Evolutionary conservation across 2,888 invertebrate species (phyloP).

Genomic region (Campaea margaritaria): DNA sequence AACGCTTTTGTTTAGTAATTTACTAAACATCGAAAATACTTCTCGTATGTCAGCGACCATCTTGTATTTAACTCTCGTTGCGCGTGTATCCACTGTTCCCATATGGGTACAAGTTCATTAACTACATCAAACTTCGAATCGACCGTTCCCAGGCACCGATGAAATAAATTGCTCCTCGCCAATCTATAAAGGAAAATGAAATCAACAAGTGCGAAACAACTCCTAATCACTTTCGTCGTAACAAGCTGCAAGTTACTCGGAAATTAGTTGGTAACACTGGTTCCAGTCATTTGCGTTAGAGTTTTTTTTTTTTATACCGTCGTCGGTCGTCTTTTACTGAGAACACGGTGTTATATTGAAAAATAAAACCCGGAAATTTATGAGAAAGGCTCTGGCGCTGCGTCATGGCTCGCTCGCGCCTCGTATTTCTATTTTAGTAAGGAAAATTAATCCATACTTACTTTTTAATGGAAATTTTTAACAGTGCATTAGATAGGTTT

Average conservation of each 20-base stretch:
- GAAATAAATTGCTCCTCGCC: constrained; percentile 56
- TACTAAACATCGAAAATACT: too few relatives aligned
- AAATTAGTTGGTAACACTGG: constrained; percentile 48
- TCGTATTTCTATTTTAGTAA: constrained; percentile 4
- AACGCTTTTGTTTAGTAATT: too few relatives aligned
- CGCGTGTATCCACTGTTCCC: constrained; percentile 2
- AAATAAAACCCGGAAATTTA: constrained; percentile 23
- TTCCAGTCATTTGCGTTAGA: constrained; percentile 35
- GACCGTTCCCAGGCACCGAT: constrained; percentile 40
- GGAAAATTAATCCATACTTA: neutral
- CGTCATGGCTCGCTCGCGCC: constrained; percentile 3
- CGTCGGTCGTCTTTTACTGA: constrained; percentile 6
- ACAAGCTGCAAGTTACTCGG: constrained; percentile 47
- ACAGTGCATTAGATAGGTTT: too few relatives aligned
- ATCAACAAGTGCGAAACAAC: constrained; percentile 60
- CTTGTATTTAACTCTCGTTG: neutral
- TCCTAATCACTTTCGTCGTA: constrained; percentile 58
- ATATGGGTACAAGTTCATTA: constrained; percentile 30
- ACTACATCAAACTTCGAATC: constrained; percentile 30
- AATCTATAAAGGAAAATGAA: constrained; percentile 56
- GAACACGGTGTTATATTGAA: constrained; percentile 19
- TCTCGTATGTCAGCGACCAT: too few relatives aligned
- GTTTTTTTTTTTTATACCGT: constrained; percentile 31
- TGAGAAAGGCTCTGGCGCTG: constrained; percentile 1
- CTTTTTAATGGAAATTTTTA: neutral